These are phyloP conservation scores for Lucilia cuprina DNA, from an alignment of 1,140 invertebrate genomes.

Conservation along the genomic window DNA sequence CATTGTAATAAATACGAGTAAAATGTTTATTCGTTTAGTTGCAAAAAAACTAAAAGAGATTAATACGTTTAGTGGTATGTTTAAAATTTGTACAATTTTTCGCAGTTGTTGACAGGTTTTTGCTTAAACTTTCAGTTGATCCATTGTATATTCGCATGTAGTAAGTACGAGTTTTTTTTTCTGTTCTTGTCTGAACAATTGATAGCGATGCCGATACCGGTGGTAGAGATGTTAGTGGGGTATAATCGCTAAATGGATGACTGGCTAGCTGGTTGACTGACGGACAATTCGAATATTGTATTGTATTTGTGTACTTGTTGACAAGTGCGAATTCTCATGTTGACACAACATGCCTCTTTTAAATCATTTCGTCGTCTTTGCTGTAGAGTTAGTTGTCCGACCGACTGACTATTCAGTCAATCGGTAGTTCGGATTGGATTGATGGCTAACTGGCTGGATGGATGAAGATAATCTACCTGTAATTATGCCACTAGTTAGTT, in stretches of 20 bases:
- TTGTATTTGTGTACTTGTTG: constrained; percentile 33
- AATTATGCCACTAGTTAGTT: constrained; percentile 19
- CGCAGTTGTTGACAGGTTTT: constrained; percentile 35
- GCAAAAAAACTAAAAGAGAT: not conserved
- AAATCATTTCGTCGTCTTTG: constrained; percentile 22
- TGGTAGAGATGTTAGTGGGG: not conserved
- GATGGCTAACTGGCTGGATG: not conserved
- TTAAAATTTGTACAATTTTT: constrained; percentile 31
- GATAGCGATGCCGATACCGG: not conserved
- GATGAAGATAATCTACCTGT: constrained; percentile 31
- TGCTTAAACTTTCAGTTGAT: constrained; percentile 9
- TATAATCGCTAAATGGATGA: not conserved
- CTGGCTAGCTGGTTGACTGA: not conserved
- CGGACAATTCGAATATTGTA: constrained; percentile 1
- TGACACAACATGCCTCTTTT: constrained; percentile 37
- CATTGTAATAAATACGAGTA: not conserved
- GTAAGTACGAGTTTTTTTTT: not conserved
- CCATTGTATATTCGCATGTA: not conserved
- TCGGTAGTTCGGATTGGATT: not conserved
- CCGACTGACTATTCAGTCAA: not conserved
- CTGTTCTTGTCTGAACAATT: not conserved
- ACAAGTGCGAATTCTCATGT: constrained; percentile 40
- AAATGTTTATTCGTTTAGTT: not conserved
- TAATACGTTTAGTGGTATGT: constrained; percentile 21
- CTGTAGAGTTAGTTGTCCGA: not conserved